Percentiles rank a stretch among this genome's conserved stretches.
These are phyloP conservation scores for Apogon hyalosoma DNA, from an alignment of 2,797 vertebrate species.

Conservation along the genomic window DNA sequence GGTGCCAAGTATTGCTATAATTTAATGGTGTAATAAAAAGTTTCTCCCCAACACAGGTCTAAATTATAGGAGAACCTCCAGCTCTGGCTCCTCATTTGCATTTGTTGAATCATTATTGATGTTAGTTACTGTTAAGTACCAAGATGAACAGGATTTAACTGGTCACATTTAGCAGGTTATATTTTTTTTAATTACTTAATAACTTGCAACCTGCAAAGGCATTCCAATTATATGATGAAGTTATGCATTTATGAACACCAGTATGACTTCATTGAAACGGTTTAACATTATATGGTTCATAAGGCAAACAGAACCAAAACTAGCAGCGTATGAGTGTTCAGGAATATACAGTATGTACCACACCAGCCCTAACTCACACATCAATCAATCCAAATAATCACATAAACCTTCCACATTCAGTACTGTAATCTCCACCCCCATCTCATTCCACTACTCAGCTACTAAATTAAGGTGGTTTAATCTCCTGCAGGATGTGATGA, in stretches of 20 bases:
- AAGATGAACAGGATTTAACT: neutral
- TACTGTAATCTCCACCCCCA: conserved; percentile 61
- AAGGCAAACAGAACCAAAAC: neutral
- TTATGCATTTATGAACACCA: neutral
- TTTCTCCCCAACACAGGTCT: conserved; percentile 1
- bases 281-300: neutral
- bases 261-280: neutral
- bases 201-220: neutral
- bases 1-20: neutral
- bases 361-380: conserved; percentile 22
- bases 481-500: conserved; percentile 61
- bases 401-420: conserved; percentile 53
- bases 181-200: neutral
- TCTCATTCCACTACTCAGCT: conserved; percentile 41
- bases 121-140: neutral
- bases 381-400: conserved; percentile 60
- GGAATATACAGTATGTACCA: conserved; percentile 24
- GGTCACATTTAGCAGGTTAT: neutral
- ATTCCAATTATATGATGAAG: neutral
- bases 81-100: conserved; percentile 2
- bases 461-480: conserved; percentile 71
- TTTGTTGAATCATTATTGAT: neutral
- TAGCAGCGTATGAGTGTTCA: conserved; percentile 1
- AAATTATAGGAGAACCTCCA: neutral
- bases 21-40: neutral